phyloP scores from a whole-genome alignment of 35 echinoderm and acorn worm species.

The Ophiothrix spiculata region DNA sequence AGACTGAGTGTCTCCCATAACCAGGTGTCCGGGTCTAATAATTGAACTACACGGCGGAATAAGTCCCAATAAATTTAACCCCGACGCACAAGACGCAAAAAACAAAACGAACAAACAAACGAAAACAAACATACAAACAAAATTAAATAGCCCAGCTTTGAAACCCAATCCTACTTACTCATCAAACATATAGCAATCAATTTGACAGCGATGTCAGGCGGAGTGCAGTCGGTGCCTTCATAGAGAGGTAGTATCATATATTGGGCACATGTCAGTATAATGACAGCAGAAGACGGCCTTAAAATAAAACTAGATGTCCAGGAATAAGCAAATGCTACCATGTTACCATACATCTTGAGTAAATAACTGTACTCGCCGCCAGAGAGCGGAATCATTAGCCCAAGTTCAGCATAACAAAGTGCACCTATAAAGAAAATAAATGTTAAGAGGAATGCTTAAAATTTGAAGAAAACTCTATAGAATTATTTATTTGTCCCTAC shows the following conservation, averaged over 20 bases:
- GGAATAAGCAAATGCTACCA: slow-evolving; percentile 62
- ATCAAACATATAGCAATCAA: background rate
- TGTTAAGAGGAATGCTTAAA: too few species aligned
- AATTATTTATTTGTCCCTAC: too few species aligned
- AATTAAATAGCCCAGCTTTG: too few species aligned
- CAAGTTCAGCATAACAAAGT: slow-evolving; percentile 84
- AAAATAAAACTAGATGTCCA: slow-evolving; percentile 41
- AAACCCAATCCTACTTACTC: too few species aligned
- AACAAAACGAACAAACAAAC: too few species aligned
- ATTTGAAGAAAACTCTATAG: too few species aligned
- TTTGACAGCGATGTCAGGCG: background rate
- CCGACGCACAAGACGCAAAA: too few species aligned
- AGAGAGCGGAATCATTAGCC: slow-evolving; percentile 66
- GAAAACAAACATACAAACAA: too few species aligned
- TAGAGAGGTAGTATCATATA: background rate
- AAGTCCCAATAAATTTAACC: too few species aligned
- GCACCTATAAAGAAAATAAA: slow-evolving; percentile 45
- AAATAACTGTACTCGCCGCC: slow-evolving; percentile 86
- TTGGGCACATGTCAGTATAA: background rate
- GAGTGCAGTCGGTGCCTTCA: background rate
- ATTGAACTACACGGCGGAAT: too few species aligned
- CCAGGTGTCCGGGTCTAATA: too few species aligned
- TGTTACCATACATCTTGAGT: slow-evolving; percentile 41
- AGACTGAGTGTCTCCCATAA: too few species aligned
- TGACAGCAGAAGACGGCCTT: background rate